phyloP scores from a whole-genome alignment of 2,113 vertebrate genomes.

The Corvus hawaiiensis region DNA sequence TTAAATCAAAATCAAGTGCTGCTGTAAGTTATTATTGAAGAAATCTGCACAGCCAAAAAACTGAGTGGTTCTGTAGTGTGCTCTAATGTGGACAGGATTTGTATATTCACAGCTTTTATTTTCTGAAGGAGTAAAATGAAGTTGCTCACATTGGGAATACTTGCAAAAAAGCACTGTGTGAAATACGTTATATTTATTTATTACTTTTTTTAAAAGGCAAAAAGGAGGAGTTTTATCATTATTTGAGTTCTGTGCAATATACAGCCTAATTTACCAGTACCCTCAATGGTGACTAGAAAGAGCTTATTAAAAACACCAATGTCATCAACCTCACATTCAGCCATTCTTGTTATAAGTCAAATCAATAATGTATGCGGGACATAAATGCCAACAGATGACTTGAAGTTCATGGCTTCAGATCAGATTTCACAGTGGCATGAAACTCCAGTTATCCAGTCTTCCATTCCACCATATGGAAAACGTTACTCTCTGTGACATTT shows the following conservation, averaged over 20 bases:
- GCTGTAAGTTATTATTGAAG: background rate
- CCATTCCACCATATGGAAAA: background rate
- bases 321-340: background rate
- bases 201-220: background rate
- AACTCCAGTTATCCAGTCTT: background rate
- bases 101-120: background rate
- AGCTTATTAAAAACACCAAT: background rate
- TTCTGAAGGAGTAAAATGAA: background rate
- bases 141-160: background rate
- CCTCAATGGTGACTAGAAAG: background rate
- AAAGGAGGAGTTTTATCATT: background rate
- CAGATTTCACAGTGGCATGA: background rate
- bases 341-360: background rate
- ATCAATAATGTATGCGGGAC: background rate
- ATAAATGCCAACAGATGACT: background rate
- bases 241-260: background rate
- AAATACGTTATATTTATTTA: background rate
- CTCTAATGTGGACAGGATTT: background rate
- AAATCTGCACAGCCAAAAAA: background rate
- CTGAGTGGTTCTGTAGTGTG: background rate
- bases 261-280: background rate
- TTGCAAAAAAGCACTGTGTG: background rate
- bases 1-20: background rate
- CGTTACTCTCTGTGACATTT: background rate
- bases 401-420: background rate